These are phyloP conservation scores for Megathymus violae DNA, from an alignment of 1,140 invertebrate species.

Conservation along the genomic window DNA sequence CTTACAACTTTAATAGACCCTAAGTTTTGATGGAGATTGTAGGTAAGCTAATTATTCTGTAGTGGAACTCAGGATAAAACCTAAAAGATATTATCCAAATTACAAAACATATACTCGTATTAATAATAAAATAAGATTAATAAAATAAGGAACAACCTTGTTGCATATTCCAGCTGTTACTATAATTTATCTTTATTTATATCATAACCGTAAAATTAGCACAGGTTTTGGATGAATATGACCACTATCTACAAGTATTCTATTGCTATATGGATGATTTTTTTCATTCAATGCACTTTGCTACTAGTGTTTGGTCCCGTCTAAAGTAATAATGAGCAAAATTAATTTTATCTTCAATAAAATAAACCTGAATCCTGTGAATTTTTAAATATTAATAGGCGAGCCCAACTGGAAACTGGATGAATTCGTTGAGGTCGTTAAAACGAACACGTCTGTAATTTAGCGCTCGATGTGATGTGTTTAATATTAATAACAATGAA, in stretches of 20 bases:
- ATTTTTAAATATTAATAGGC: slow-evolving; percentile 28
- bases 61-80: not conserved
- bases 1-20: not conserved
- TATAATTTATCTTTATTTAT: not conserved
- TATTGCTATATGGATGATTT: too few species aligned
- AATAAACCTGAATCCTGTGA: slow-evolving; percentile 20
- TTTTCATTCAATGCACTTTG: too few species aligned
- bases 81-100: not conserved
- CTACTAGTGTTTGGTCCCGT: too few species aligned
- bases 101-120: too few species aligned
- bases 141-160: too few species aligned
- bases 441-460: slow-evolving; percentile 19
- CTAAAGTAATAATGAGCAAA: slow-evolving; percentile 9
- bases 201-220: too few species aligned
- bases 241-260: too few species aligned
- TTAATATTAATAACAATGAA: too few species aligned
- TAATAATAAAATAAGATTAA: too few species aligned
- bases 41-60: too few species aligned
- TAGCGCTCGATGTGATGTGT: slow-evolving; percentile 31
- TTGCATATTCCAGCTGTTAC: not conserved
- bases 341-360: slow-evolving; percentile 21
- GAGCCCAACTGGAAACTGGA: slow-evolving; percentile 21
- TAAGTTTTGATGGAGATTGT: too few species aligned
- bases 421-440: slow-evolving; percentile 28
- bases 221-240: too few species aligned